These are phyloP conservation scores for Corythaeola cristata DNA, from an alignment of 2,113 vertebrate genomes.

Conservation along the genomic window DNA sequence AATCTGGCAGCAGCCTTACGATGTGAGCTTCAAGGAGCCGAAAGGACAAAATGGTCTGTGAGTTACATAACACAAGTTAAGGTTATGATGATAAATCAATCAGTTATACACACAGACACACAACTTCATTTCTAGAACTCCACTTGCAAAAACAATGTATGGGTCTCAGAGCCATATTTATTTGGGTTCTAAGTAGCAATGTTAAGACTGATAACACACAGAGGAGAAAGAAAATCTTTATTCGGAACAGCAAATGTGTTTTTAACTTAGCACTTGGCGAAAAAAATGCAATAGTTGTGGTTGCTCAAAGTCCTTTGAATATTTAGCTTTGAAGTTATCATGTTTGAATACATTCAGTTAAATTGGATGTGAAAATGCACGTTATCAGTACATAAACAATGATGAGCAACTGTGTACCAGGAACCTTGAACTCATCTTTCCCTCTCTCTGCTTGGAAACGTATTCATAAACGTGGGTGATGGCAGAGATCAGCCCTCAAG, in stretches of 20 bases:
- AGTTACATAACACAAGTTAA: neutral
- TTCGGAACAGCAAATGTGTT: neutral
- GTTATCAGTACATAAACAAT: neutral
- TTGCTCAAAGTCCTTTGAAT: neutral
- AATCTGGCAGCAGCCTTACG: neutral
- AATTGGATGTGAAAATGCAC: neutral
- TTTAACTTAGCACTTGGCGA: neutral
- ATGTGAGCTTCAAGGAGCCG: neutral
- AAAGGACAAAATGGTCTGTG: neutral
- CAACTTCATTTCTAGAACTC: neutral
- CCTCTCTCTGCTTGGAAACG: neutral
- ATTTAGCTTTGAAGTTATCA: neutral
- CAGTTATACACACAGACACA: neutral
- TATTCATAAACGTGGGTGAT: neutral
- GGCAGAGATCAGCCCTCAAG: neutral
- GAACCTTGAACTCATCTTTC: neutral
- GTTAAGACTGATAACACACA: neutral
- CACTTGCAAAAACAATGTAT: neutral
- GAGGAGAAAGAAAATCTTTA: neutral
- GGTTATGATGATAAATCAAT: neutral
- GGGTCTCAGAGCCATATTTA: neutral
- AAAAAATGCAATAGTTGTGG: neutral
- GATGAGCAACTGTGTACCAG: neutral
- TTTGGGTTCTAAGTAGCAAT: neutral
- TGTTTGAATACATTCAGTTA: neutral